Base-by-base conservation (phyloP, 2,797 vertebrate genomes). In the Hippocampus kuda region DNA sequence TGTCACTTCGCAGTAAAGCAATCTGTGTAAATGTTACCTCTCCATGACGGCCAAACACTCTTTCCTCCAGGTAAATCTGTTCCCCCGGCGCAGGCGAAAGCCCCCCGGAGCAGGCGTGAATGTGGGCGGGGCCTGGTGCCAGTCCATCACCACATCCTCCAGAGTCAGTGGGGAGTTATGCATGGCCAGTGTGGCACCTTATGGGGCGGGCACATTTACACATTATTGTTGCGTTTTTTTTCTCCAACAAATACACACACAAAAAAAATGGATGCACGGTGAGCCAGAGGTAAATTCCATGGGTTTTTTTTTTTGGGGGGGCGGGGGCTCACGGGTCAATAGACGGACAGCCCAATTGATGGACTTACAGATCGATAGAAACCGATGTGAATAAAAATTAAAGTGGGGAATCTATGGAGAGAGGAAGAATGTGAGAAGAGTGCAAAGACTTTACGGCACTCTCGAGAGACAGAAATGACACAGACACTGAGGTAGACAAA, bases 21-120 rank as follows among this genome's bases (percentile, higher is more conserved):
- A 4, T 15, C 11, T 2, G 16, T 10, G 56, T 57, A 57, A 60
- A 60, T 34, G 27, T 18, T 84, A 98, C 97, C 95, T 96, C 89
- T 99, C 97, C 96, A 99, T 98, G 51, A 99, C 96, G 69, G 96
- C 94, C 78, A 99, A 89, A 84, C 97, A 99, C 82, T 99, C 97
- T 89, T 98, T 99, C 84, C 96, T 94, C 97, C 97, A 99, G 67
- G 97, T 99, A 89, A 99, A 99, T 18, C 97, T 92, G 84, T 96
- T 98, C 51, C 97, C 97, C 70, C 97, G 83, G 70, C 97, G 92
- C 80, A 99, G 91, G 56, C 97, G 90, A 87, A 99, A 97, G 75
- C 94, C 95, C 0, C 93, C 94, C 0, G 95, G 92, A 70, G 93
- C 87, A 68, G 93, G 90, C 79, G 91, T 93, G 70, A 97, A 92